A percentile compares a stretch with the other conserved stretches of the same genome.
These are phyloP conservation scores for Sphaeridia pumilis DNA, from an alignment of 2,888 invertebrate genomes.

Conservation along the genomic window DNA sequence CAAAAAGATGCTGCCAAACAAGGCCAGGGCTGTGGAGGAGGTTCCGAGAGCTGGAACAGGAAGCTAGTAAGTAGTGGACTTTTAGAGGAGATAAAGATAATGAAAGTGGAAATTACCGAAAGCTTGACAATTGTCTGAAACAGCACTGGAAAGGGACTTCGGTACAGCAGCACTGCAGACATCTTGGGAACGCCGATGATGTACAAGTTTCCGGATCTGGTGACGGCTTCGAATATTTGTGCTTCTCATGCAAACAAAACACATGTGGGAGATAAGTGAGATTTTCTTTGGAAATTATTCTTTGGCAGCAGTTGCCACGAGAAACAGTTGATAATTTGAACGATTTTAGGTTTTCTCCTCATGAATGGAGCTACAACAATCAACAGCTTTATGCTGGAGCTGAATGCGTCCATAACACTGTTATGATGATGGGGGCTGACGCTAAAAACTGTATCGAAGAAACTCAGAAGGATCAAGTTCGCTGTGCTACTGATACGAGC, in stretches of 20 bases:
- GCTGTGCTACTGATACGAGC: slow-evolving; percentile 28
- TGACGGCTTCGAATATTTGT: slow-evolving; percentile 29
- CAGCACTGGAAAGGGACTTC: slow-evolving; percentile 31
- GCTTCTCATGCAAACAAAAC: slow-evolving; percentile 31
- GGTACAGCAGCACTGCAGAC: slow-evolving; percentile 18
- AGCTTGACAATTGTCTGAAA: background rate
- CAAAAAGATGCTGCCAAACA: slow-evolving; percentile 32
- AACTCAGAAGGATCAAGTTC: slow-evolving; percentile 26
- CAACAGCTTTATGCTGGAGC: slow-evolving; percentile 32
- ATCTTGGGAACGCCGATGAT: slow-evolving; percentile 20
- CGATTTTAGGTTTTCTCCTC: slow-evolving; percentile 24
- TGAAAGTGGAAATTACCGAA: background rate
- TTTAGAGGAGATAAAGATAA: background rate
- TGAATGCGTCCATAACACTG: slow-evolving; percentile 31
- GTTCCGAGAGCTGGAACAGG: slow-evolving; percentile 22
- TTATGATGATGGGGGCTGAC: slow-evolving; percentile 27
- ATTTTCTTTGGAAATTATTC: background rate
- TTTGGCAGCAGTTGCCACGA: background rate
- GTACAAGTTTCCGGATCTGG: slow-evolving; percentile 31
- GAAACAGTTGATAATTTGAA: slow-evolving; percentile 2
- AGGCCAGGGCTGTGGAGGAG: slow-evolving; percentile 21
- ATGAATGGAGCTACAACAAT: slow-evolving; percentile 32
- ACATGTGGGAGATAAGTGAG: slow-evolving; percentile 29
- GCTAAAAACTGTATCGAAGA: slow-evolving; percentile 26
- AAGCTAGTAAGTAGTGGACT: background rate